Percentiles rank a stretch among this genome's conserved stretches.
phyloP scores from a whole-genome alignment of 2,113 vertebrate genomes.

The Struthio camelus region DNA sequence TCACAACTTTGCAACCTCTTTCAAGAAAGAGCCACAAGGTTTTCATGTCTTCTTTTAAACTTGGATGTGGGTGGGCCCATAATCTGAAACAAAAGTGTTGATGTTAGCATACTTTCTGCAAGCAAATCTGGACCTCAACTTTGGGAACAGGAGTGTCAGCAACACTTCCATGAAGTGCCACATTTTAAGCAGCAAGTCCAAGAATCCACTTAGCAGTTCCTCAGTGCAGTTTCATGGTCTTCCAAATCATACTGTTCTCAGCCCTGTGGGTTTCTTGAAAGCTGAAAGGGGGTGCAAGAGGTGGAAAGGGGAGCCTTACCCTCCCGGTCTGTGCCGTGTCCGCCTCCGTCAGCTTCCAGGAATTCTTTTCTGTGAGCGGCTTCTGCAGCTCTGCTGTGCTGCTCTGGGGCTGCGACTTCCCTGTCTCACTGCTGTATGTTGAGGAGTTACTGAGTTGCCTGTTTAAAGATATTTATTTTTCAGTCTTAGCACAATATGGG shows the following conservation, averaged over 20 bases:
- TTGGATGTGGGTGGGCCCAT: not conserved
- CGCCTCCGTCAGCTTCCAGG: constrained; percentile 86
- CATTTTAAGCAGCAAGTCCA: not conserved
- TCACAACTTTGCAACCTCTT: not conserved
- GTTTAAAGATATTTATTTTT: not conserved
- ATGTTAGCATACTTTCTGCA: not conserved
- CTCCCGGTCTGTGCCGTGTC: constrained; percentile 92
- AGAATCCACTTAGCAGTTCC: not conserved
- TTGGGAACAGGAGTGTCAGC: not conserved
- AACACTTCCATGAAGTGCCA: not conserved
- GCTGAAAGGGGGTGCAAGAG: not conserved
- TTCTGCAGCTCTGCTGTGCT: constrained; percentile 71
- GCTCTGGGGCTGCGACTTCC: constrained; percentile 45
- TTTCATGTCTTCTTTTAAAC: not conserved
- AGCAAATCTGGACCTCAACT: not conserved
- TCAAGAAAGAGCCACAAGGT: not conserved
- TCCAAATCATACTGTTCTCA: not conserved
- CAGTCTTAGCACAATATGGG: not conserved
- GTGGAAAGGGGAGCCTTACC: constrained; percentile 65
- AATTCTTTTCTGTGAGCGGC: constrained; percentile 46
- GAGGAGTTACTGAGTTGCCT: constrained; percentile 78
- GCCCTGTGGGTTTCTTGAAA: not conserved
- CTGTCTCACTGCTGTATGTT: constrained; percentile 58
- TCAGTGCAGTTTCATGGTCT: not conserved
- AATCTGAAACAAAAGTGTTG: not conserved